Evolutionary conservation across 2,113 vertebrate species (phyloP).

Genomic region (Carlito syrichta): DNA sequence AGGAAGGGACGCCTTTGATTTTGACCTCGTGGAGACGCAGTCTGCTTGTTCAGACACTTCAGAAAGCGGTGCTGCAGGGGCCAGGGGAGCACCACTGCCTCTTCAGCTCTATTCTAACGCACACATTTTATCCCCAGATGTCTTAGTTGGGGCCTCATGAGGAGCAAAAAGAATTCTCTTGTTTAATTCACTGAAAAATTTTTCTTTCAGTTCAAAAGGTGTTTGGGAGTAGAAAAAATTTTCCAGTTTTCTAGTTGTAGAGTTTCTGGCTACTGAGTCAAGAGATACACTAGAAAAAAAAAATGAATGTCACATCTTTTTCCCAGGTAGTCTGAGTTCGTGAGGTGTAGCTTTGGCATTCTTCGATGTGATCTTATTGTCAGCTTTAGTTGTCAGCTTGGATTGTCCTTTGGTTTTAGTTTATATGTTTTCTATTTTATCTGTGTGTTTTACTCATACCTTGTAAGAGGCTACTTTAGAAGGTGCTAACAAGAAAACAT

Average conservation of each 20-base stretch:
- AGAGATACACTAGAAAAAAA: background rate
- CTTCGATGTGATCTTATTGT: background rate
- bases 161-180: background rate
- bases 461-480: background rate
- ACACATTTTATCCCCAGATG: background rate
- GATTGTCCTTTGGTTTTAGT: slow-evolving; percentile 16
- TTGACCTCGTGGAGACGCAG: slow-evolving; percentile 93
- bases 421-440: background rate
- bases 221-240: background rate
- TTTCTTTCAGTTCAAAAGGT: background rate
- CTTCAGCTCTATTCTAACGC: slow-evolving; percentile 10
- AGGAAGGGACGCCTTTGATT: slow-evolving; percentile 96
- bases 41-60: slow-evolving; percentile 96
- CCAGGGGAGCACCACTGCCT: slow-evolving; percentile 83
- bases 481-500: background rate
- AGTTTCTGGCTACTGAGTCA: background rate
- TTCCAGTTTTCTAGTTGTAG: background rate
- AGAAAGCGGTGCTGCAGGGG: slow-evolving; percentile 89
- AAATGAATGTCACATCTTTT: background rate
- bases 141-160: background rate
- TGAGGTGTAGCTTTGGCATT: background rate
- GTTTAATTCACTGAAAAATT: background rate
- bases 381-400: background rate
- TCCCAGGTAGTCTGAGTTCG: background rate
- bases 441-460: background rate